Conservation (phyloP, 2,113 vertebrate genomes). For the Gasterosteus aculeatus region DNA sequence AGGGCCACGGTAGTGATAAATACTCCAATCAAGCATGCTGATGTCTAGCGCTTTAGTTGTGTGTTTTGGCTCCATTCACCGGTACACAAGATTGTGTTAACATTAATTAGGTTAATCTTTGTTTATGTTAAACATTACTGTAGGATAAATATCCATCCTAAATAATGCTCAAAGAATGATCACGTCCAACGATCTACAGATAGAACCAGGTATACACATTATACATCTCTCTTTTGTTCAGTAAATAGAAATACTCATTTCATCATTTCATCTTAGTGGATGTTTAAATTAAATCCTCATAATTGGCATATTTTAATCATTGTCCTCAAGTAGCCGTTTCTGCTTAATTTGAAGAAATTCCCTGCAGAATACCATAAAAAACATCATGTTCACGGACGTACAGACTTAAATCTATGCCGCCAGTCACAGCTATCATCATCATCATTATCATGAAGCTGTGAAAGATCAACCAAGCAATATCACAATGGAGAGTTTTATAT, state of each 20-base stretch:
- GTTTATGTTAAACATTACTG: constrained; percentile 17
- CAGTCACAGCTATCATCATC: not conserved
- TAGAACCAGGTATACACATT: too few species aligned
- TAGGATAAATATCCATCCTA: not conserved
- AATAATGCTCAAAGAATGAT: not conserved
- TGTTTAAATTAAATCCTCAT: not conserved
- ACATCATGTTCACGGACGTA: not conserved
- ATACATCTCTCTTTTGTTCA: too few species aligned
- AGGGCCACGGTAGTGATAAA: constrained; percentile 21
- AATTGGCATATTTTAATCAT: not conserved
- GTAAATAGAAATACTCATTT: not conserved
- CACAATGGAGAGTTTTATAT: too few species aligned
- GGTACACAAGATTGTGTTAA: constrained; percentile 54
- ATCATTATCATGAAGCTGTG: not conserved
- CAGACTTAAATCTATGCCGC: not conserved
- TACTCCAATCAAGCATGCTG: constrained; percentile 30
- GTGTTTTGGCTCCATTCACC: constrained; percentile 26
- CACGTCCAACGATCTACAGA: too few species aligned
- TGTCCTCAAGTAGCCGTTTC: not conserved
- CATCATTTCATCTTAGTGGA: not conserved
- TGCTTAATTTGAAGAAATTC: not conserved
- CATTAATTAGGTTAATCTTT: constrained; percentile 53
- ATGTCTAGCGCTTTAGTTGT: constrained; percentile 33
- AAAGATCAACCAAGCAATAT: constrained; percentile 1
- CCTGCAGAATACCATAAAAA: not conserved